Evolutionary conservation across 1,140 invertebrate genomes (phyloP).

Genomic region (Nixonia krombeini): DNA sequence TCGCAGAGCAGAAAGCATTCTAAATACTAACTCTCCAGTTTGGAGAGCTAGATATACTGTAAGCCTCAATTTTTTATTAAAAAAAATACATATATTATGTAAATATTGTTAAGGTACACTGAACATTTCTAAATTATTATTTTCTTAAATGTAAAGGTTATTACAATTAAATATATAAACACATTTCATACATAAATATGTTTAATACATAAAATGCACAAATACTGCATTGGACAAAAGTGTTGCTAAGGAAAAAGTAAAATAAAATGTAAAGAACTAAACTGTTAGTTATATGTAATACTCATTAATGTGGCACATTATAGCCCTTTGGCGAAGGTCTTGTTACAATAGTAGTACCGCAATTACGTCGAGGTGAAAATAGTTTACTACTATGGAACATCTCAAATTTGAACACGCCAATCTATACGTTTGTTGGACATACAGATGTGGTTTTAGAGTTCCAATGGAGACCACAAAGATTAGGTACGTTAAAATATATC

Average conservation of each 20-base stretch:
- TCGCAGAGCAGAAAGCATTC: constrained; percentile 83
- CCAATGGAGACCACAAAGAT: constrained; percentile 85
- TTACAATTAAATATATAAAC: background rate
- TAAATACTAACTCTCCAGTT: constrained; percentile 89
- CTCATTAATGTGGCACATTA: too few species aligned
- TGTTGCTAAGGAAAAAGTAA: background rate
- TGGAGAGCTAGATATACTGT: constrained; percentile 94
- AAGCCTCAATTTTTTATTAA: constrained; percentile 47
- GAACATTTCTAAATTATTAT: background rate
- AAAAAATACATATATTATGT: background rate
- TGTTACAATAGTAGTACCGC: constrained; percentile 90
- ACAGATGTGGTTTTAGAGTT: constrained; percentile 95
- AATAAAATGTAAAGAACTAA: background rate
- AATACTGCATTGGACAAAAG: too few species aligned
- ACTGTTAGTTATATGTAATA: constrained; percentile 1
- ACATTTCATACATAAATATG: constrained; percentile 1
- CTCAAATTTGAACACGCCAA: constrained; percentile 78
- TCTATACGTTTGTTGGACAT: constrained; percentile 92
- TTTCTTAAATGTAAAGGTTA: too few species aligned
- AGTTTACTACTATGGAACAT: constrained; percentile 87
- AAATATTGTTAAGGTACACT: background rate
- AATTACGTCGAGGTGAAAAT: constrained; percentile 84
- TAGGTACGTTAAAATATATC: constrained; percentile 56
- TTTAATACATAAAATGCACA: too few species aligned
- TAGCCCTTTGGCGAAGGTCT: constrained; percentile 94